These are phyloP conservation scores for Plecotus auritus DNA, from an alignment of 2,113 vertebrate genomes.

Conservation along the genomic window DNA sequence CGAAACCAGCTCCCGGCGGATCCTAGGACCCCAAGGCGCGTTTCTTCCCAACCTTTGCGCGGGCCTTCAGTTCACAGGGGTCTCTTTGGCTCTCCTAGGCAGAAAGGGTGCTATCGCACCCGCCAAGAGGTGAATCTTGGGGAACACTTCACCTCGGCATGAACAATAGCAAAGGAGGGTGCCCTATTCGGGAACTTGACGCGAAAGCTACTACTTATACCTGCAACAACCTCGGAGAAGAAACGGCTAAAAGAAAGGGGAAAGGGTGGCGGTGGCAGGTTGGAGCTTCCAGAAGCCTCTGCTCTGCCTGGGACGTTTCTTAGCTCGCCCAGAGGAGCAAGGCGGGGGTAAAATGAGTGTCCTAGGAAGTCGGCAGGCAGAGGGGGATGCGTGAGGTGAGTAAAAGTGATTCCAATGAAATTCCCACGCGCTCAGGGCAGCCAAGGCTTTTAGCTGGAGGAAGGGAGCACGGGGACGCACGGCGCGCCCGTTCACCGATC, in stretches of 20 bases:
- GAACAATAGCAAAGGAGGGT: background rate
- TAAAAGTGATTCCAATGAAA: background rate
- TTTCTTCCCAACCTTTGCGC: background rate
- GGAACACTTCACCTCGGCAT: background rate
- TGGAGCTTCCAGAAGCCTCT: background rate
- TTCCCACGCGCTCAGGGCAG: slow-evolving; percentile 14
- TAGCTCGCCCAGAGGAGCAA: background rate
- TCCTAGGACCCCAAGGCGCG: background rate
- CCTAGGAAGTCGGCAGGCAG: background rate
- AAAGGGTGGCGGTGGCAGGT: background rate
- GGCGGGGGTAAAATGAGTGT: background rate
- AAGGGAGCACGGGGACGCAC: background rate
- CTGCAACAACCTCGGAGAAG: background rate
- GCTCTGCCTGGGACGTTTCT: background rate
- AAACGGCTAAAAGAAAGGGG: background rate
- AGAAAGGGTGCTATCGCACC: background rate
- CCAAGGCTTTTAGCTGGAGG: background rate
- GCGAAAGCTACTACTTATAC: background rate
- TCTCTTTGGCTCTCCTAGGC: background rate
- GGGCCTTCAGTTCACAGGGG: background rate
- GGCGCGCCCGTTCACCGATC: background rate
- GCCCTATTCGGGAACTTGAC: background rate
- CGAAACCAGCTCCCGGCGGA: background rate
- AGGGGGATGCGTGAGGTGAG: background rate
- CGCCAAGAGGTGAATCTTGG: background rate